These are phyloP conservation scores for Pseudolaguvia tuberculata DNA, from an alignment of 2,113 vertebrate genomes.

Conservation along the genomic window DNA sequence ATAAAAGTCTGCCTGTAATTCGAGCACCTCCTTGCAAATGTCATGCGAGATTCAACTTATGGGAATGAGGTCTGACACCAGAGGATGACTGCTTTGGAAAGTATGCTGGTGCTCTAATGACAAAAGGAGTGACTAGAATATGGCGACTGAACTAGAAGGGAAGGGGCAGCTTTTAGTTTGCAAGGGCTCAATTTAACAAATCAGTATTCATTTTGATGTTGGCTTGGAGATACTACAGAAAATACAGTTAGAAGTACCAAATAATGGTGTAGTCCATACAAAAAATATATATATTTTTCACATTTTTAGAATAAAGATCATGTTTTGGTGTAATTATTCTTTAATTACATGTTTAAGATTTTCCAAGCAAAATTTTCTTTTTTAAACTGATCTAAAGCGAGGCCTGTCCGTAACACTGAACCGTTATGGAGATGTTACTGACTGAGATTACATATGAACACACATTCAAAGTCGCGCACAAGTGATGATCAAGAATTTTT, in stretches of 20 bases:
- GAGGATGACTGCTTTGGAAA: slow-evolving; percentile 63
- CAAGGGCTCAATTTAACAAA: slow-evolving; percentile 36
- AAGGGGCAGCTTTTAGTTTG: slow-evolving; percentile 31
- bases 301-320: slow-evolving; percentile 1
- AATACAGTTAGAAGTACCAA: slow-evolving; percentile 29
- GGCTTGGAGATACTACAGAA: slow-evolving; percentile 32
- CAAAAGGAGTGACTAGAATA: slow-evolving; percentile 40
- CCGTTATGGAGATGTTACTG: not conserved
- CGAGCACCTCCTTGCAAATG: slow-evolving; percentile 45
- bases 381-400: not conserved
- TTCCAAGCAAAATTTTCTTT: slow-evolving; percentile 1
- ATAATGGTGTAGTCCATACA: slow-evolving; percentile 15
- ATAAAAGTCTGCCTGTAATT: slow-evolving; percentile 42
- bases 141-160: slow-evolving; percentile 38
- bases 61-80: slow-evolving; percentile 53
- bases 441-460: not conserved
- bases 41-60: slow-evolving; percentile 49
- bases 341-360: not conserved
- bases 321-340: not conserved
- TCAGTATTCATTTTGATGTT: slow-evolving; percentile 38
- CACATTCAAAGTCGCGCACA: not conserved
- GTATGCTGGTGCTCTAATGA: slow-evolving; percentile 56
- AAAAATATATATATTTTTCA: not conserved
- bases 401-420: slow-evolving; percentile 2
- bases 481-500: not conserved